Evolutionary conservation across 30 jellyfish, hydroid and myxozoan genomes (phyloP).

Genomic region (Cassiopea xamachana): DNA sequence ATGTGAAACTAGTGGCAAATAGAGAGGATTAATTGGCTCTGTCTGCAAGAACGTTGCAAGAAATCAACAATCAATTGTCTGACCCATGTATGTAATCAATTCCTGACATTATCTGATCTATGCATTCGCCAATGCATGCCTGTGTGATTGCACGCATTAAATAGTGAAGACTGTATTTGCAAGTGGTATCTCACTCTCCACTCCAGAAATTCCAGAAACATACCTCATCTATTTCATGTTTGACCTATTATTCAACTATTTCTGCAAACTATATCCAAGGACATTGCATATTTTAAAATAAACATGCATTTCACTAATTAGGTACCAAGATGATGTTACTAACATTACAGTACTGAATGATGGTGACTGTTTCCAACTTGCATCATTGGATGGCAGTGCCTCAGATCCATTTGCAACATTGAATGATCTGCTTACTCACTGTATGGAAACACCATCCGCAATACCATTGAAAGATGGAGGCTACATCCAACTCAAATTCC

Average conservation of each 20-base stretch:
- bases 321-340: conserved; percentile 79
- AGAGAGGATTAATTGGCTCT: no score
- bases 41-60: no score
- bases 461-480: conserved; percentile 91
- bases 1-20: no score
- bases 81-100: no score
- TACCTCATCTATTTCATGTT: no score
- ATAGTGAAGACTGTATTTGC: no score
- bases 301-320: background rate
- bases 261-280: background rate
- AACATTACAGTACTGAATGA: conserved; percentile 86
- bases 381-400: conserved; percentile 73
- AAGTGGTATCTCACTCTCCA: no score
- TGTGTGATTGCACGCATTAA: no score
- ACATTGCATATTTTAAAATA: background rate
- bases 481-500: conserved; percentile 77
- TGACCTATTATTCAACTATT: background rate
- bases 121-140: no score
- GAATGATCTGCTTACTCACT: conserved; percentile 69
- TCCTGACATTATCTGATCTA: no score
- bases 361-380: conserved; percentile 91
- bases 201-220: no score
- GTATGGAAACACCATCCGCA: conserved; percentile 74
- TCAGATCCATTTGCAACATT: conserved; percentile 95
- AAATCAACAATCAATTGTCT: no score